A percentile compares a stretch with the other conserved stretches of the same genome.
These are phyloP conservation scores for Cepaea nemoralis DNA, from an alignment of 1,140 invertebrate genomes.

Conservation along the genomic window DNA sequence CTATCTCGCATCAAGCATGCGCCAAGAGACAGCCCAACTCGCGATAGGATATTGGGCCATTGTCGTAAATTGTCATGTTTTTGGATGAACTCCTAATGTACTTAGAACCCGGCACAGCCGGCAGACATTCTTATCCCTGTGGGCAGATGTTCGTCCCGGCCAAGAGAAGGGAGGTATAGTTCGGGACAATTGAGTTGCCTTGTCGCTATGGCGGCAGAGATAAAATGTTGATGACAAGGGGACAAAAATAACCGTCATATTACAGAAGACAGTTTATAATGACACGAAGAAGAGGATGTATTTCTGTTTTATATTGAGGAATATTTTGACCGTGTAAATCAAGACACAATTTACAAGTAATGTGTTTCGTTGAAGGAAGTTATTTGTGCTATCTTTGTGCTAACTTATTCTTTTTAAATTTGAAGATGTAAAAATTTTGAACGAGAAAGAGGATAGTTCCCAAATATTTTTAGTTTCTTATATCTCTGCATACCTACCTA, in stretches of 20 bases:
- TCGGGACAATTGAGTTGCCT: neutral
- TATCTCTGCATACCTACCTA: too few species aligned
- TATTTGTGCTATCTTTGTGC: too few species aligned
- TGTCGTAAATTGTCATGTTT: conserved; percentile 20
- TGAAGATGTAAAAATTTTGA: too few species aligned
- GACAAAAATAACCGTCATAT: neutral
- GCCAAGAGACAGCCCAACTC: neutral
- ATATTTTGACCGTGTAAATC: too few species aligned
- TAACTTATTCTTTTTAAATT: too few species aligned
- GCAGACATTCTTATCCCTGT: conserved; percentile 9
- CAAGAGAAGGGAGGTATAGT: neutral
- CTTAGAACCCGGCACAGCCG: neutral
- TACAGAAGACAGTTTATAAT: neutral
- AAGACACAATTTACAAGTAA: too few species aligned
- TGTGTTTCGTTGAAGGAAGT: too few species aligned
- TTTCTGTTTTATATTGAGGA: too few species aligned
- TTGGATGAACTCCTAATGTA: conserved; percentile 6
- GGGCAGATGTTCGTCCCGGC: neutral
- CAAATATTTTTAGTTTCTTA: too few species aligned
- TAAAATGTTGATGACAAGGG: neutral
- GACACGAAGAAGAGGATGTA: neutral
- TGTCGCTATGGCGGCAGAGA: neutral
- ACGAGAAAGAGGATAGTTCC: too few species aligned
- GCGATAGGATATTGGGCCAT: conserved; percentile 1
- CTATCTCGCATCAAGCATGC: conserved; percentile 9